phyloP scores from a whole-genome alignment of 2,797 vertebrate genomes.

The Phoeniculus purpureus region DNA sequence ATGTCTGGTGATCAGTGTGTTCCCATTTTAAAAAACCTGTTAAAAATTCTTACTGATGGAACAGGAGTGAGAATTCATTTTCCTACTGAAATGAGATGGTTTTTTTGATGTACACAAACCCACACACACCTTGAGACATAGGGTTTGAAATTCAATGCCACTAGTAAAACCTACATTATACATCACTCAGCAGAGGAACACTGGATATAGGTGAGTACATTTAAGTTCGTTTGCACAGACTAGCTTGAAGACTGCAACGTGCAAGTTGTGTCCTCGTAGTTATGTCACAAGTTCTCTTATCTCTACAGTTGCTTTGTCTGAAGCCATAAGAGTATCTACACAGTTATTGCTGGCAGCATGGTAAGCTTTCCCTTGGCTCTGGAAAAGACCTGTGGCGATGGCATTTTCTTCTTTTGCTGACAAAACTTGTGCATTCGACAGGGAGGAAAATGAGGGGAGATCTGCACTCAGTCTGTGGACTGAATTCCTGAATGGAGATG shows the following conservation, averaged over 20 bases:
- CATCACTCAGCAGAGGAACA: background rate
- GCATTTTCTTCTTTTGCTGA: background rate
- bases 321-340: background rate
- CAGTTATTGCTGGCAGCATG: background rate
- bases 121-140: accelerated
- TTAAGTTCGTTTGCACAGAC: conserved; percentile 18
- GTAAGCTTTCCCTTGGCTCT: background rate
- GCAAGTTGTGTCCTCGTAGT: background rate
- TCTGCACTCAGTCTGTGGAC: background rate
- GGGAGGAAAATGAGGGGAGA: background rate
- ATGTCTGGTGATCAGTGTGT: background rate
- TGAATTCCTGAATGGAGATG: background rate
- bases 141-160: conserved; percentile 32
- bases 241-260: background rate
- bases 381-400: background rate
- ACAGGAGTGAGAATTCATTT: background rate
- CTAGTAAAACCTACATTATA: background rate
- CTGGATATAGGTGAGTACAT: conserved; percentile 9
- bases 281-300: background rate
- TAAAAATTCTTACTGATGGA: background rate
- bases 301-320: background rate
- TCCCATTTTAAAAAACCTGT: background rate
- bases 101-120: background rate
- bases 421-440: background rate
- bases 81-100: background rate